Evolutionary conservation across 1,140 invertebrate genomes (phyloP).

Genomic region (Meloidogyne hapla): DNA sequence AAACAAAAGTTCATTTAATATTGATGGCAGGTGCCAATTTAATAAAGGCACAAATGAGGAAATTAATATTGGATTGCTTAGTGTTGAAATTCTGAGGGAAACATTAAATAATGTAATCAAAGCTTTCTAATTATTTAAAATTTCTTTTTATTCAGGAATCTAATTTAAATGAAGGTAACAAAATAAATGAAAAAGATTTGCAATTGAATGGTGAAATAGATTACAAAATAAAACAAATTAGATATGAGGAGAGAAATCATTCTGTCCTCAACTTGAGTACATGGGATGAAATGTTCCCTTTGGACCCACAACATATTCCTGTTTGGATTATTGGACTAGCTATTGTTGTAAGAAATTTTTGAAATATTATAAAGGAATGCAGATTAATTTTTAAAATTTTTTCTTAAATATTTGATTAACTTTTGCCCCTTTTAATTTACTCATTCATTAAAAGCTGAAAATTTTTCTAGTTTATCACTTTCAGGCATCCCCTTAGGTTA

Average conservation of each 20-base stretch:
- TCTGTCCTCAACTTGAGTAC: constrained; percentile 1
- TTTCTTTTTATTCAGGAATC: neutral
- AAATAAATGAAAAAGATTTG: neutral
- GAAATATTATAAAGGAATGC: too few relatives aligned
- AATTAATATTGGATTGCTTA: constrained; percentile 11
- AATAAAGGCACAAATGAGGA: neutral
- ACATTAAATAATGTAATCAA: neutral
- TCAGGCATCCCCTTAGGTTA: too few relatives aligned
- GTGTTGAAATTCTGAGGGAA: neutral
- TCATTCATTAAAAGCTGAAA: too few relatives aligned
- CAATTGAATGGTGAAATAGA: neutral
- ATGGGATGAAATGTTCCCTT: constrained; percentile 21
- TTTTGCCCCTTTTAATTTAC: too few relatives aligned
- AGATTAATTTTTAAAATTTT: too few relatives aligned
- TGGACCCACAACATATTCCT: constrained; percentile 25
- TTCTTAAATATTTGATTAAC: too few relatives aligned
- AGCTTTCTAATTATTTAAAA: neutral
- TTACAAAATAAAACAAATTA: too few relatives aligned
- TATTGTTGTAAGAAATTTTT: constrained; percentile 27
- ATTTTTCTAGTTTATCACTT: too few relatives aligned
- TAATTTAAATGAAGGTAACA: neutral
- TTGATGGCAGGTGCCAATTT: neutral
- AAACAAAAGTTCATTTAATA: neutral
- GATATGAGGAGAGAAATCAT: neutral
- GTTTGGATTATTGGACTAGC: constrained; percentile 39